Conservation (phyloP, 1,140 invertebrate genomes). For the Drosophila equinoxialis region DNA sequence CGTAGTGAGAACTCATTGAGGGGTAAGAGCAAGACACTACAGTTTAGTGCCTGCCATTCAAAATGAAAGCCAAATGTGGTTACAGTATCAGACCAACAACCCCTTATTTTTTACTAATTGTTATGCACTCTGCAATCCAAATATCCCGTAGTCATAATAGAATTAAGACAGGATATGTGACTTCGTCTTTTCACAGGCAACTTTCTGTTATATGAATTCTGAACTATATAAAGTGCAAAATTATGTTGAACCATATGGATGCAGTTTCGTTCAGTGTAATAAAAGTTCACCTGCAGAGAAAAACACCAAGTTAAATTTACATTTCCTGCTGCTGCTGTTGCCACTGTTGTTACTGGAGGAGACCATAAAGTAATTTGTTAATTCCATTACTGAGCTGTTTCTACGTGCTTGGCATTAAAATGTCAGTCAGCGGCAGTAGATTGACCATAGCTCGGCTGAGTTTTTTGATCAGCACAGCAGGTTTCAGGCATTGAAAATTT, state of each 20-base stretch:
- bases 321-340: constrained; percentile 55
- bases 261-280: not conserved
- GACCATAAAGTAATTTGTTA: constrained; percentile 77
- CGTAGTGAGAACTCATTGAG: constrained; percentile 42
- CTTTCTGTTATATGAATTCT: no score
- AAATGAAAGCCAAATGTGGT: constrained; percentile 15
- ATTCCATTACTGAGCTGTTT: constrained; percentile 66
- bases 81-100: constrained; percentile 16
- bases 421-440: constrained; percentile 29
- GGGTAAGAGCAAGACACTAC: not conserved
- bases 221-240: no score
- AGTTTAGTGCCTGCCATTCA: constrained; percentile 9
- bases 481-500: constrained; percentile 57
- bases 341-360: constrained; percentile 21
- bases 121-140: not conserved
- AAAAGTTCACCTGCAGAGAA: constrained; percentile 3
- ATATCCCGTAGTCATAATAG: not conserved
- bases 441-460: constrained; percentile 32
- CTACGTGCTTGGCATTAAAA: constrained; percentile 68
- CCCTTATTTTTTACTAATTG: not conserved
- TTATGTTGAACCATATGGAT: no score
- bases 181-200: no score
- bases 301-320: constrained; percentile 55
- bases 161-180: not conserved
- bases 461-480: constrained; percentile 27